These are phyloP conservation scores for Berghia stephanieae DNA, from an alignment of 1,140 invertebrate species.

Conservation along the genomic window DNA sequence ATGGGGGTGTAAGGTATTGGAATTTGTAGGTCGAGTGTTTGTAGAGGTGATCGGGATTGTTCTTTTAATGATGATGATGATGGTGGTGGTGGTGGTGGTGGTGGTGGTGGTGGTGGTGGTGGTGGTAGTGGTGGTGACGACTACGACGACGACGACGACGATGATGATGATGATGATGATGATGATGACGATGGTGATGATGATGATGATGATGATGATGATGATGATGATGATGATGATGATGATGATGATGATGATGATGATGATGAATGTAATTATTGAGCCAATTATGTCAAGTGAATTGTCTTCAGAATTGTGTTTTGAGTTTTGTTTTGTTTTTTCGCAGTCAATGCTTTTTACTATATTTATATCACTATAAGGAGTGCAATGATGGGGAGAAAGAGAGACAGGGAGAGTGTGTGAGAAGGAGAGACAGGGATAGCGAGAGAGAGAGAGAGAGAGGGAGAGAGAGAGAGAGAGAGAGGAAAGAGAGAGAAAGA, in stretches of 20 bases:
- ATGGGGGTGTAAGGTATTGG: no score
- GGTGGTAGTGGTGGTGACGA: no score
- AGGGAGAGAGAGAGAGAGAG: conserved; percentile 18
- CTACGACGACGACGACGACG: background rate
- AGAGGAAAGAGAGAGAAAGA: conserved; percentile 16
- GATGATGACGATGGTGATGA: conserved; percentile 30
- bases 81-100: no score
- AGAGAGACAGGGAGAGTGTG: no score
- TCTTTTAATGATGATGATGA: no score
- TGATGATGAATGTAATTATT: conserved; percentile 39
- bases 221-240: conserved; percentile 28
- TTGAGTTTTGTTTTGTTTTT: background rate
- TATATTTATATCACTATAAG: background rate
- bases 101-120: no score
- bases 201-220: conserved; percentile 26
- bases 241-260: conserved; percentile 31
- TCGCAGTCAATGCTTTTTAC: background rate
- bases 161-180: conserved; percentile 21
- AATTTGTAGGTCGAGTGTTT: no score
- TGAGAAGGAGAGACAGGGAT: no score
- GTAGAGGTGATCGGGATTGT: no score
- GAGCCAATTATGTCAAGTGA: background rate
- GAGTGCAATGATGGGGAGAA: background rate
- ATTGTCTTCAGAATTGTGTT: background rate
- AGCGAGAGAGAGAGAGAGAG: no score